These are phyloP conservation scores for Cisticola juncidis DNA, from an alignment of 2,113 vertebrate genomes.

Conservation along the genomic window DNA sequence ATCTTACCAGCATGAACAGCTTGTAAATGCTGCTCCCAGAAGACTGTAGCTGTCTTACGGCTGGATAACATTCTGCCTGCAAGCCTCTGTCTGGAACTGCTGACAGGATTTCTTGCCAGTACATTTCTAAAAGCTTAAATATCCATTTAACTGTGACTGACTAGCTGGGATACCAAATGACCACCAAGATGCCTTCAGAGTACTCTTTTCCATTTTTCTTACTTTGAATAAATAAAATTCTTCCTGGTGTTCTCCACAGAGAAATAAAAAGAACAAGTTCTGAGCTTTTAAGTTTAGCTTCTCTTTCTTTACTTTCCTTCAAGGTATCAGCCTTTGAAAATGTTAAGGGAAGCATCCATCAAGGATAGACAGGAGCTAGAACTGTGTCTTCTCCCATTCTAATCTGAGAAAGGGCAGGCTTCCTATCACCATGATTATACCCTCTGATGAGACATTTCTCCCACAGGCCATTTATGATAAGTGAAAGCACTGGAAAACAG, in stretches of 20 bases:
- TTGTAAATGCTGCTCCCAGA: constrained; percentile 60
- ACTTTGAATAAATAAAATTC: background rate
- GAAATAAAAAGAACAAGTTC: background rate
- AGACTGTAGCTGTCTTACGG: constrained; percentile 42
- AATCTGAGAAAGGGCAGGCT: background rate
- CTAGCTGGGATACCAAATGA: background rate
- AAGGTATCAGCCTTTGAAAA: background rate
- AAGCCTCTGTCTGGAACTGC: background rate
- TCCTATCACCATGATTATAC: background rate
- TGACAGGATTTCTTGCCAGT: constrained; percentile 26
- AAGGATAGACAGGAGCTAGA: background rate
- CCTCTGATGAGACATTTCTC: background rate
- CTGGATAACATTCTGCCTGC: constrained; percentile 40
- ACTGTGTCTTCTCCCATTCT: background rate
- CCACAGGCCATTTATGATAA: background rate
- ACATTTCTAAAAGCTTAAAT: constrained; percentile 48
- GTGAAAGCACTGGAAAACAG: background rate
- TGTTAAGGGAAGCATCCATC: background rate
- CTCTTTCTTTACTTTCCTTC: background rate
- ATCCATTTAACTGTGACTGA: constrained; percentile 30
- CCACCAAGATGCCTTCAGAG: background rate
- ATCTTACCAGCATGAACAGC: constrained; percentile 56
- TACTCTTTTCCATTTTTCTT: background rate
- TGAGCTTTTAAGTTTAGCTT: background rate
- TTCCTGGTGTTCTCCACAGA: background rate